phyloP scores from a whole-genome alignment of 2,888 invertebrate species.

The Notocelia uddmanniana region DNA sequence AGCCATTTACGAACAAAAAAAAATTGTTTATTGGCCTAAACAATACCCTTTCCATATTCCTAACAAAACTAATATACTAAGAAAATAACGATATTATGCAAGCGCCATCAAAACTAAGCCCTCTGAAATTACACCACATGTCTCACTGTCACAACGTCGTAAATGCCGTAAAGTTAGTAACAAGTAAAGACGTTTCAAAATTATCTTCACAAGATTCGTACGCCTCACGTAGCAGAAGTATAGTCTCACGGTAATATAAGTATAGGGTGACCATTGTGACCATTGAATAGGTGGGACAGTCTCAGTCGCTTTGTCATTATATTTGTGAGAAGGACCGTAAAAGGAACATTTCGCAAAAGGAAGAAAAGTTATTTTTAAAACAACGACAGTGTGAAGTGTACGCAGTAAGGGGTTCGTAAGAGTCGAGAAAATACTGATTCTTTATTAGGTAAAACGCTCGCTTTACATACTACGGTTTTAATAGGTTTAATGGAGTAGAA shows the following conservation, averaged over 20 bases:
- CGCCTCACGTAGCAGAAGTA: conserved; percentile 39
- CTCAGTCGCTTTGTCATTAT: background rate
- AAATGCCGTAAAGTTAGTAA: background rate
- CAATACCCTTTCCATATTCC: background rate
- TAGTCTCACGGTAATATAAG: conserved; percentile 31
- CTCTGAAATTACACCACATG: background rate
- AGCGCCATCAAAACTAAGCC: conserved; percentile 13
- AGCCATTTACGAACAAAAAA: too few species aligned
- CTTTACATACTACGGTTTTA: too few species aligned
- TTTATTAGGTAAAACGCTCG: too few species aligned
- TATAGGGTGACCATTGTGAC: conserved; percentile 31
- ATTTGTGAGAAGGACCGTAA: too few species aligned
- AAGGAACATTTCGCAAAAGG: too few species aligned
- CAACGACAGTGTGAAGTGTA: too few species aligned
- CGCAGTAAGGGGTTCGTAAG: too few species aligned
- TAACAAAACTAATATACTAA: conserved; percentile 14
- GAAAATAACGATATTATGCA: conserved; percentile 22
- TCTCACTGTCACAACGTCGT: background rate
- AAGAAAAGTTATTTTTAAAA: too few species aligned
- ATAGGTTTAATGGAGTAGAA: too few species aligned
- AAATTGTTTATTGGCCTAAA: too few species aligned
- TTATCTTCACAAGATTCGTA: background rate
- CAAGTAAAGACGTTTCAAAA: background rate
- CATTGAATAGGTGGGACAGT: background rate
- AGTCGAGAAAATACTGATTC: too few species aligned